Evolutionary conservation across 30 jellyfish, hydroid and myxozoan species (phyloP).

Genomic region (Hydra vulgaris): DNA sequence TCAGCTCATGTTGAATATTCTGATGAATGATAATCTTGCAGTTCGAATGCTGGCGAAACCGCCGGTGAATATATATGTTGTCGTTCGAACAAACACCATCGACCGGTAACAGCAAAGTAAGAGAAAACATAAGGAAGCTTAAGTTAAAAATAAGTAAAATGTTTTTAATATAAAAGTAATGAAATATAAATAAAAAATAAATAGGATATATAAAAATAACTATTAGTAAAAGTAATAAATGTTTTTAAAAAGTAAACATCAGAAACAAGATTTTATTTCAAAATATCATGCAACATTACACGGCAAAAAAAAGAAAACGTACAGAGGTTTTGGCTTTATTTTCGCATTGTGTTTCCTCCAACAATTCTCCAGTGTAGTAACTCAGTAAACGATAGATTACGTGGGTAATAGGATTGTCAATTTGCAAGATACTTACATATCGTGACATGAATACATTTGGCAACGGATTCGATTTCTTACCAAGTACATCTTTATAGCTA

Average conservation of each 20-base stretch:
- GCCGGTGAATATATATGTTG: conserved; percentile 61
- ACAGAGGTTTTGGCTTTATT: conserved; percentile 31
- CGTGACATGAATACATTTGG: conserved; percentile 78
- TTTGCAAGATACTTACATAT: conserved; percentile 80
- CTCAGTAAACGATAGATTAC: conserved; percentile 46
- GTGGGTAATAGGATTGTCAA: conserved; percentile 78
- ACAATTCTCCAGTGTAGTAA: conserved; percentile 74
- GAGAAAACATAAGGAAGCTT: conserved; percentile 61
- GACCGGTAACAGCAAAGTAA: conserved; percentile 38
- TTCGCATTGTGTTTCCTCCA: conserved; percentile 19
- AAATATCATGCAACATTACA: too few species aligned
- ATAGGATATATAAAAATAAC: background rate
- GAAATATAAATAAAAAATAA: background rate
- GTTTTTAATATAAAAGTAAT: background rate
- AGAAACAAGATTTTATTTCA: too few species aligned
- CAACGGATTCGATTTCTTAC: conserved; percentile 32
- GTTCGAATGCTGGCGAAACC: conserved; percentile 88
- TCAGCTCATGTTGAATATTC: conserved; percentile 97
- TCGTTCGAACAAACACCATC: conserved; percentile 38
- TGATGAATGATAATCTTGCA: conserved; percentile 64
- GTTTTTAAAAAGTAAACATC: background rate
- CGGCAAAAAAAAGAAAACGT: conserved; percentile 1
- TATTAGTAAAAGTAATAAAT: background rate
- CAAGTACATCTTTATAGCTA: conserved; percentile 66
- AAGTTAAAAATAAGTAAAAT: background rate